These are phyloP conservation scores for Julus scandinavius DNA, from an alignment of 2,888 invertebrate species.

Conservation along the genomic window DNA sequence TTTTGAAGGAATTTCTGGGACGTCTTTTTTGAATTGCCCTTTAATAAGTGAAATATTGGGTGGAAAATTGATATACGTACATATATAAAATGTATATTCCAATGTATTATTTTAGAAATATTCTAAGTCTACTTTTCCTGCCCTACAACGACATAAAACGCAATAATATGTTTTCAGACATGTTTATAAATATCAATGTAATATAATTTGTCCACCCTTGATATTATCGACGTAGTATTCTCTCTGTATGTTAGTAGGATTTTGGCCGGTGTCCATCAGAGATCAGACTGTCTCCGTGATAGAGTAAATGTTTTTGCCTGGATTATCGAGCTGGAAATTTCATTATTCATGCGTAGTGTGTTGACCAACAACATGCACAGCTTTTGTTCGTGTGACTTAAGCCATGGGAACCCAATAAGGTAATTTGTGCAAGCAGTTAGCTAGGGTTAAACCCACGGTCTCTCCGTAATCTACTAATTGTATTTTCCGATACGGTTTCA, in stretches of 20 bases:
- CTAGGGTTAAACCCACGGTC: not conserved
- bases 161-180: no score
- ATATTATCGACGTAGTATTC: no score
- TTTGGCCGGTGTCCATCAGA: conserved; percentile 15
- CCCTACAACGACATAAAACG: no score
- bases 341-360: conserved; percentile 16
- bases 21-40: no score
- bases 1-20: no score
- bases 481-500: not conserved
- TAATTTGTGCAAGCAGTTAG: conserved; percentile 10
- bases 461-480: conserved; percentile 14
- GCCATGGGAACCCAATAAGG: conserved; percentile 27
- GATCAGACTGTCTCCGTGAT: not conserved
- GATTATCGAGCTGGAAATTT: conserved; percentile 34
- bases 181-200: no score
- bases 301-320: not conserved
- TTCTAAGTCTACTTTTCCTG: no score
- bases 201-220: no score
- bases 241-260: not conserved
- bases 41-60: no score
- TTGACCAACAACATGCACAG: conserved; percentile 8
- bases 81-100: no score
- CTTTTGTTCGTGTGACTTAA: not conserved
- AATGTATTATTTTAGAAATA: no score
- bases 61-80: no score